Evolutionary conservation across 2,113 vertebrate genomes (phyloP).

Genomic region (Connochaetes taurinus): DNA sequence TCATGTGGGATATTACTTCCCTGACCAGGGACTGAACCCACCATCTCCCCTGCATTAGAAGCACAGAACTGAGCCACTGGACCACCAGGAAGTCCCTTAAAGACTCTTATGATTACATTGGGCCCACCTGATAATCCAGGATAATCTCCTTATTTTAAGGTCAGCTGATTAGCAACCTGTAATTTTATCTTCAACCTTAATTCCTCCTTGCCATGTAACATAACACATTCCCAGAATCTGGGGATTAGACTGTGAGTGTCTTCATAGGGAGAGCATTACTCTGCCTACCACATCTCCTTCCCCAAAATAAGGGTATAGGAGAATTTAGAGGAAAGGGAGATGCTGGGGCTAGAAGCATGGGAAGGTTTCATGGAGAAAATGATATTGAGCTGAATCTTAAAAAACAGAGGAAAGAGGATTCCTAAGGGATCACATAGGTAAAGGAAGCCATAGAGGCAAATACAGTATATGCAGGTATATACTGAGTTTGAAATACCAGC

Average conservation of each 20-base stretch:
- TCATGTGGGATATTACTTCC: not conserved
- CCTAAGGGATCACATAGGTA: not conserved
- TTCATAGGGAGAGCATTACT: not conserved
- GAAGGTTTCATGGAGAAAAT: not conserved
- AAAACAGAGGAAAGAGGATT: not conserved
- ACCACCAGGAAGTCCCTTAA: not conserved
- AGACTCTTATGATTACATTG: not conserved
- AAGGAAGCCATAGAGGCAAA: not conserved
- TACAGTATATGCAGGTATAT: not conserved
- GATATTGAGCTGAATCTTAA: not conserved
- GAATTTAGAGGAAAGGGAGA: not conserved
- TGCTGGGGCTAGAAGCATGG: not conserved
- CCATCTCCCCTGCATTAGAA: not conserved
- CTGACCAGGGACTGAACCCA: not conserved
- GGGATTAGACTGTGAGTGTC: not conserved
- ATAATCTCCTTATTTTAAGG: not conserved
- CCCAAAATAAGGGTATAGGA: not conserved
- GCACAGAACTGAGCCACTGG: not conserved
- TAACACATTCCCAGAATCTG: not conserved
- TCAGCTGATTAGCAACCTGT: not conserved
- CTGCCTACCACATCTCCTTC: not conserved
- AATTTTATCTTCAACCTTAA: not conserved
- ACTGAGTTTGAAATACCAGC: not conserved
- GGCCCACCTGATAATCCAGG: not conserved
- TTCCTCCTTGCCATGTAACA: not conserved